A percentile compares a stretch with the other conserved stretches of the same genome.
phyloP scores from a whole-genome alignment of 2,797 vertebrate species.

The Alfaro cultratus region DNA sequence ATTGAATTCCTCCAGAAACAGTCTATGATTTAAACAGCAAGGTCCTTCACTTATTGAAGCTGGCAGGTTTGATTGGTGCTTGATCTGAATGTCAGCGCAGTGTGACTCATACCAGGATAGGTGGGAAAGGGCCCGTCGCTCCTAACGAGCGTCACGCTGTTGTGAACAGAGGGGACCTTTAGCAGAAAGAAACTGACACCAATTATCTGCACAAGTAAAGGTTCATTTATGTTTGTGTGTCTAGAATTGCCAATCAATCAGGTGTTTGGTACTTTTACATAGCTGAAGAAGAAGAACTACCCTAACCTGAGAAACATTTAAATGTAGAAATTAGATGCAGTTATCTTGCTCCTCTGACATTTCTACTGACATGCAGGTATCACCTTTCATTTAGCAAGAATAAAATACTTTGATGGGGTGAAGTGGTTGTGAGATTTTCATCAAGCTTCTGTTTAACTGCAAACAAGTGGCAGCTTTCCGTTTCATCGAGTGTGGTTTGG shows the following conservation, averaged over 20 bases:
- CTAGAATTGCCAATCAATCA: not conserved
- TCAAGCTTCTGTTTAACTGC: conserved; percentile 21
- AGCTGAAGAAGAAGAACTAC: not conserved
- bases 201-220: conserved; percentile 74
- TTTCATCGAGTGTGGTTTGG: not conserved
- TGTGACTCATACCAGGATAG: conserved; percentile 50
- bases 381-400: not conserved
- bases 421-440: conserved; percentile 24
- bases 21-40: conserved; percentile 2
- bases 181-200: conserved; percentile 49
- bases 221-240: conserved; percentile 70
- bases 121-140: conserved; percentile 34
- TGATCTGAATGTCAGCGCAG: conserved; percentile 67
- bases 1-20: conserved; percentile 3
- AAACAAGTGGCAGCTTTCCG: conserved; percentile 1
- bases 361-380: not conserved
- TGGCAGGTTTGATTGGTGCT: conserved; percentile 50
- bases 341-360: conserved; percentile 37
- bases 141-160: conserved; percentile 68
- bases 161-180: conserved; percentile 74
- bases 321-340: conserved; percentile 58
- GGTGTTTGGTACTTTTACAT: not conserved
- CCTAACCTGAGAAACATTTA: not conserved
- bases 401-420: not conserved
- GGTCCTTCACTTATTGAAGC: conserved; percentile 48